Evolutionary conservation across 2,888 invertebrate genomes (phyloP).

Genomic region (Mayetiola destructor): DNA sequence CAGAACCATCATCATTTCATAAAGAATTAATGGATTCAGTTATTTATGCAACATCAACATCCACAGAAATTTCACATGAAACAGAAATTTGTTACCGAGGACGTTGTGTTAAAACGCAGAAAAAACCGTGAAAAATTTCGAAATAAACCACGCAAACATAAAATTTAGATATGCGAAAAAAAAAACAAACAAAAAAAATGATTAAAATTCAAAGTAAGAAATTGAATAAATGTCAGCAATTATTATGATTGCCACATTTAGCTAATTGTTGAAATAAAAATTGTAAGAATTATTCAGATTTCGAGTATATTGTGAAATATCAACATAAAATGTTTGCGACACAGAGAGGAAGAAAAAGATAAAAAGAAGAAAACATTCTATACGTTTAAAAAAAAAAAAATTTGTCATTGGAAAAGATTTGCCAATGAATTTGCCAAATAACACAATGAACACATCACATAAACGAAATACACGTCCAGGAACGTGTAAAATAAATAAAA

Average conservation of each 20-base stretch:
- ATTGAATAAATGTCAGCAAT: too few species aligned
- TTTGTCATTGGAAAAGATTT: neutral
- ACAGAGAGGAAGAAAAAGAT: neutral
- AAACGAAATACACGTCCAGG: neutral
- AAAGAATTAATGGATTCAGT: slow-evolving; percentile 33
- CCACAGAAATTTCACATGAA: slow-evolving; percentile 69
- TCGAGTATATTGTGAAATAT: neutral
- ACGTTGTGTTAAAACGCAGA: slow-evolving; percentile 55
- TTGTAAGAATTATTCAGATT: slow-evolving; percentile 4
- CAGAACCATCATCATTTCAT: slow-evolving; percentile 25
- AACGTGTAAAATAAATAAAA: too few species aligned
- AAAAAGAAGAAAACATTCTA: neutral
- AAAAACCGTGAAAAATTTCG: slow-evolving; percentile 14
- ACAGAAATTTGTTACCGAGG: slow-evolving; percentile 81
- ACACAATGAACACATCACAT: neutral
- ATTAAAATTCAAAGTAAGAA: too few species aligned
- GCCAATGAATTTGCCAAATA: slow-evolving; percentile 11
- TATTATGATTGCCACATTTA: too few species aligned
- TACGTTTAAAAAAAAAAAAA: too few species aligned
- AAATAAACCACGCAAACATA: too few species aligned
- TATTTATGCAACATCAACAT: slow-evolving; percentile 52
- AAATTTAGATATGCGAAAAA: neutral
- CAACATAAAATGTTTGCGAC: too few species aligned
- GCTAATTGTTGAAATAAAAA: too few species aligned
- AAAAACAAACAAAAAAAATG: neutral